A percentile compares a stretch with the other conserved stretches of the same genome.
Conservation (phyloP, 2,113 vertebrate genomes). For the Caranx melampygus region DNA sequence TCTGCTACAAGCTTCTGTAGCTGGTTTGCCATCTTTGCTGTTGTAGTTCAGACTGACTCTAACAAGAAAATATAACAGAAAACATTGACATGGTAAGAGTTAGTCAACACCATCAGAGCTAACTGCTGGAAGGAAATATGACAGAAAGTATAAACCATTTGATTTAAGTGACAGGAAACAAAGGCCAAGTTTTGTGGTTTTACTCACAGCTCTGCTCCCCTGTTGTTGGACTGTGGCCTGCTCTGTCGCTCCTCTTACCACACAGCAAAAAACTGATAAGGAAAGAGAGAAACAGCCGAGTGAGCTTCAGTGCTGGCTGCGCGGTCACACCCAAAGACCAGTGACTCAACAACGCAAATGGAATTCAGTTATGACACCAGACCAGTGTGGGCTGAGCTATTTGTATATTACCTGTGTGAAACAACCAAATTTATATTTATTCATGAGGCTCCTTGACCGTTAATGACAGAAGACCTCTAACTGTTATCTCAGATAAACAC, state of each 20-base stretch:
- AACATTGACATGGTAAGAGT: not conserved
- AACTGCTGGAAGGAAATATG: not conserved
- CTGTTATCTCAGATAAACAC: not conserved
- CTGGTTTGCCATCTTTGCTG: slow-evolving; percentile 72
- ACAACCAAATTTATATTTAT: too few relatives aligned
- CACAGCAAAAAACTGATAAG: slow-evolving; percentile 65
- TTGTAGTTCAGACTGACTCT: slow-evolving; percentile 19
- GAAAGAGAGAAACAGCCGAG: slow-evolving; percentile 61
- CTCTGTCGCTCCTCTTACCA: slow-evolving; percentile 36
- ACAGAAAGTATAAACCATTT: not conserved
- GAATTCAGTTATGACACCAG: slow-evolving; percentile 32
- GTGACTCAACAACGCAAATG: slow-evolving; percentile 62
- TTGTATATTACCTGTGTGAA: not conserved
- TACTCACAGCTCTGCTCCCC: slow-evolving; percentile 49
- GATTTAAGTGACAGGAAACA: not conserved
- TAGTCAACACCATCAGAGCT: not conserved
- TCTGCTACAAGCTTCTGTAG: slow-evolving; percentile 80
- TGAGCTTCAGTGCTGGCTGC: slow-evolving; percentile 56
- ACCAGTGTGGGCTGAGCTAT: not conserved
- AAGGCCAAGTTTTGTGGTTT: not conserved
- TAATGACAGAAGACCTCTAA: not conserved
- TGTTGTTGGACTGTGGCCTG: slow-evolving; percentile 42
- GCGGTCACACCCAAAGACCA: slow-evolving; percentile 71
- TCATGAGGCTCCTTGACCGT: too few relatives aligned
- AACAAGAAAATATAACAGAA: slow-evolving; percentile 6